A percentile compares a stretch with the other conserved stretches of the same genome.
These are phyloP conservation scores for Bombyx mandarina DNA, from an alignment of 1,140 invertebrate genomes.

Conservation along the genomic window DNA sequence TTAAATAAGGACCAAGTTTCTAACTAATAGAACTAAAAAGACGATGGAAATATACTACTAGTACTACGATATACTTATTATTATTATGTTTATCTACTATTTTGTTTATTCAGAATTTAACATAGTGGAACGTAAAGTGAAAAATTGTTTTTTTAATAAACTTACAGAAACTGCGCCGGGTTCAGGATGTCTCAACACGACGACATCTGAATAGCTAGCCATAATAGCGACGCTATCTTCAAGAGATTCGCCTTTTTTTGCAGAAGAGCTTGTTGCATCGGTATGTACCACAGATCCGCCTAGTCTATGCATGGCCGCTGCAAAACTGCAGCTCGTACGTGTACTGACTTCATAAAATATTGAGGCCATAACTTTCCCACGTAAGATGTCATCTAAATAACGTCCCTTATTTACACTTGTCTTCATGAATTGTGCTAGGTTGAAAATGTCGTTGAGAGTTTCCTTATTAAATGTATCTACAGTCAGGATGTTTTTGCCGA, in stretches of 20 bases:
- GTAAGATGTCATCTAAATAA: constrained; percentile 87
- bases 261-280: constrained; percentile 91
- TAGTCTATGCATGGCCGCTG: constrained; percentile 95
- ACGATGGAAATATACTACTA: too few species aligned
- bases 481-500: constrained; percentile 86
- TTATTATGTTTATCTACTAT: too few species aligned
- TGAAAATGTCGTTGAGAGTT: constrained; percentile 93
- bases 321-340: constrained; percentile 95
- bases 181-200: constrained; percentile 95
- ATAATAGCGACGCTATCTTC: constrained; percentile 91
- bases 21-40: too few species aligned
- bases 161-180: constrained; percentile 91
- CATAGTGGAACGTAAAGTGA: too few species aligned
- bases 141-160: constrained; percentile 17
- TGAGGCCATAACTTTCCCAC: constrained; percentile 95
- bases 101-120: too few species aligned
- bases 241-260: constrained; percentile 96
- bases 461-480: constrained; percentile 92
- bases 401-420: constrained; percentile 87
- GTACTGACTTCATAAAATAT: constrained; percentile 99
- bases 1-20: too few species aligned
- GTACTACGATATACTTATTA: too few species aligned
- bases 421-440: constrained; percentile 91
- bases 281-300: constrained; percentile 93
- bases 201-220: constrained; percentile 90